Base-by-base conservation (phyloP, 2,113 vertebrate species). In the Mungos mungo region DNA sequence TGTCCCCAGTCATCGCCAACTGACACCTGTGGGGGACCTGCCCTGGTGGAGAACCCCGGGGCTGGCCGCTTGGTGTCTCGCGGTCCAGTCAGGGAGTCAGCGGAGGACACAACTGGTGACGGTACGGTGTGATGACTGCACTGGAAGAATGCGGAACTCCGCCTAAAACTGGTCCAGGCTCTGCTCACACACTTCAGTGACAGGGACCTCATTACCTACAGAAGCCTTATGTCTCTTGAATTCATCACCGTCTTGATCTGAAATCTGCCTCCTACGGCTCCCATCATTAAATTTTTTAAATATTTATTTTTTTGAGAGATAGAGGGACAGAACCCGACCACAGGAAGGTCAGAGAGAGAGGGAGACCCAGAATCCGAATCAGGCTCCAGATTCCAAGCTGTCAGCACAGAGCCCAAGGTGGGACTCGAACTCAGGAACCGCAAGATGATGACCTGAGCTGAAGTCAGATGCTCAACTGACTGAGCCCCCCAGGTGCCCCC, bases 81-180 rank as follows among this genome's bases (percentile, higher is more conserved):
- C 3, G 3, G 21, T 87, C 29, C 38, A 65, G 27, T 23, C n/a
- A 15, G 23, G 25, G 29, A 63, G 66, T n/a, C 27, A 45, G 29
- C 33, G 33, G 60, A 41, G 33, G 65, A 16, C 84, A 27, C 3
- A 21, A 54, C 19, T 57, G 29, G 2, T 33, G 60, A 19, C 13
- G 23, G 1, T 25, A 21, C 5, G 2, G 9, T 10, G 3, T 47
- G 45, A 9, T 0, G 3, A 35, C 5, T 38, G 8, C 18, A 35
- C 41, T 0, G 16, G 31, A 57, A 27, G 27, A 35, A 60, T 7
- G 12, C 23, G 18, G 35, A 88, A 35, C 38, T 50, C 60, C 2
- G 15, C 25, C 45, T 3, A 16, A 38, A 16, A 50, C 50, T 68
- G 38, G 23, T n/a, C 27, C 29, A 80, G 68, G 12, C 71, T 90